Evolutionary conservation across 2,888 invertebrate genomes (phyloP).

Genomic region (Rapana venosa): DNA sequence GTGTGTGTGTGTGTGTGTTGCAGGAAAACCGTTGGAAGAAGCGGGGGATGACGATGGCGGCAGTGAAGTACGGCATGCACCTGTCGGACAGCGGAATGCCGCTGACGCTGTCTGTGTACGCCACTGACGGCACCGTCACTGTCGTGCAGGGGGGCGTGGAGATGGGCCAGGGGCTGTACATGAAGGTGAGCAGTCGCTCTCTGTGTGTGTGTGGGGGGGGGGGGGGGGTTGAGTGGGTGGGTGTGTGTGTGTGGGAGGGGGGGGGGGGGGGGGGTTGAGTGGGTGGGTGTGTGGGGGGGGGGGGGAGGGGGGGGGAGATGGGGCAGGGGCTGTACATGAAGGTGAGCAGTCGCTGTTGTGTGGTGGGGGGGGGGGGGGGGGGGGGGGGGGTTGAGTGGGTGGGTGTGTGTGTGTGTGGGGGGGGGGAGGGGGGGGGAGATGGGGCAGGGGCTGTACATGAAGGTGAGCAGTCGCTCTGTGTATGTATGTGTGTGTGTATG

Average conservation of each 20-base stretch:
- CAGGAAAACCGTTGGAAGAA: constrained; percentile 89
- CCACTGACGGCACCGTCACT: constrained; percentile 81
- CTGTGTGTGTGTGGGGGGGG: background rate
- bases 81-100: constrained; percentile 51
- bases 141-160: constrained; percentile 82
- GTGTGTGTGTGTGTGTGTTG: too few relatives aligned
- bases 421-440: too few relatives aligned
- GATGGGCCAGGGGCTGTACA: constrained; percentile 88
- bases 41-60: constrained; percentile 82
- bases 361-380: too few relatives aligned
- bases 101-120: constrained; percentile 78
- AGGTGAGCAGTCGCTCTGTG: background rate
- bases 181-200: constrained; percentile 80
- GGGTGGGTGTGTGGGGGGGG: background rate
- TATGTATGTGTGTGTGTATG: background rate
- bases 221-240: background rate
- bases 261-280: background rate
- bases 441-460: too few relatives aligned
- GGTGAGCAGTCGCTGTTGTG: too few relatives aligned
- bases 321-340: too few relatives aligned
- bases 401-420: too few relatives aligned
- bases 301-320: background rate
- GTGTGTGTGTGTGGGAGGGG: constrained; percentile 18
- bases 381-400: too few relatives aligned
- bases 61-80: constrained; percentile 84